Evolutionary conservation across 92 coral and sea anemone genomes (phyloP).

Genomic region (Zoanthus sansibaricus): DNA sequence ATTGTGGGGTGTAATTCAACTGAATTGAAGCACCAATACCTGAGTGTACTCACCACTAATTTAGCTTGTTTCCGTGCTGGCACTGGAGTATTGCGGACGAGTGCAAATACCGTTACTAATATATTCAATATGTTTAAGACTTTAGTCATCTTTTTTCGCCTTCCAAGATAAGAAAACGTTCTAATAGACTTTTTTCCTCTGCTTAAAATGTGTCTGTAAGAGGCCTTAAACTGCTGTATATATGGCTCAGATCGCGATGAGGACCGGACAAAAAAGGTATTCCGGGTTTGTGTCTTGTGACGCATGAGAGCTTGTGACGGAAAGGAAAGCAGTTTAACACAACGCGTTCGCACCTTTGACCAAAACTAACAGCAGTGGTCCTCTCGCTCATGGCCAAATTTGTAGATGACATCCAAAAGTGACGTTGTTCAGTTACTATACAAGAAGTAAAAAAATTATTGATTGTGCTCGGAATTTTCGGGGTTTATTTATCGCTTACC

Average conservation of each 20-base stretch:
- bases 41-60: conserved; percentile 18
- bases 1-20: background rate
- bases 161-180: background rate
- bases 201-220: background rate
- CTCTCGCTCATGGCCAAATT: background rate
- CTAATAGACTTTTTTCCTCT: background rate
- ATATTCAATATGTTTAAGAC: background rate
- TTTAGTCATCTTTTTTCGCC: background rate
- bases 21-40: background rate
- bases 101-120: background rate
- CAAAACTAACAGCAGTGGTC: background rate
- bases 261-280: background rate
- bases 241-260: background rate
- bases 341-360: background rate
- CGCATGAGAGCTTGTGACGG: conserved; percentile 7
- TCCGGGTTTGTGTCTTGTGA: conserved; percentile 13
- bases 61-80: conserved; percentile 42
- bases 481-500: too few species aligned
- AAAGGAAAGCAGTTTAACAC: background rate
- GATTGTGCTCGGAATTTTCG: too few species aligned
- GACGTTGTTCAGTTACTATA: conserved; percentile 4
- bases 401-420: background rate
- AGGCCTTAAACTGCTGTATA: background rate
- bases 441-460: too few species aligned
- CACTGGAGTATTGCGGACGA: conserved; percentile 3